Evolutionary conservation across 2,797 vertebrate genomes (phyloP).

Genomic region (Emys orbicularis): DNA sequence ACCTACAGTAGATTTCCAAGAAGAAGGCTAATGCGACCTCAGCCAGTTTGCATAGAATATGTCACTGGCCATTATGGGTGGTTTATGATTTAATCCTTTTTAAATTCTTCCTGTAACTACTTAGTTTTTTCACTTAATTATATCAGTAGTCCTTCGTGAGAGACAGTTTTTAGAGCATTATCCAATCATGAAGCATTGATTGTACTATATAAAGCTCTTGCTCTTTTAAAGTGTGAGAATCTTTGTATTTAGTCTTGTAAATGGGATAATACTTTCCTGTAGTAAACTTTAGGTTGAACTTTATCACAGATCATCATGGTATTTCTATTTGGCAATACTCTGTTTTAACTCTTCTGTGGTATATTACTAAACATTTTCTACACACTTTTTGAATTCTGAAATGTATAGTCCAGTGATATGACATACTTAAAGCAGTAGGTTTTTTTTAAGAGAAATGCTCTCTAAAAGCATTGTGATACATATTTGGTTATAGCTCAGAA

Average conservation of each 20-base stretch:
- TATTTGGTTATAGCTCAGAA: neutral
- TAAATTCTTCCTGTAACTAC: constrained; percentile 65
- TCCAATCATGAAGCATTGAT: constrained; percentile 43
- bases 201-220: constrained; percentile 59
- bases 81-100: constrained; percentile 65
- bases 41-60: neutral
- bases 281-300: constrained; percentile 7
- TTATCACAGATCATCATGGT: neutral
- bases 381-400: neutral
- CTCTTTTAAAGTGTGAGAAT: constrained; percentile 8
- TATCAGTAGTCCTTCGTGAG: constrained; percentile 55
- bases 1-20: constrained; percentile 29
- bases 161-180: constrained; percentile 58
- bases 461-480: neutral
- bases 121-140: constrained; percentile 60
- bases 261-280: neutral
- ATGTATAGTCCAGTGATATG: neutral
- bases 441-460: neutral
- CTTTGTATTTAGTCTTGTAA: constrained; percentile 49
- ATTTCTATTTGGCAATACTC: neutral
- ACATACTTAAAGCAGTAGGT: neutral
- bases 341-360: neutral
- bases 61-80: constrained; percentile 25
- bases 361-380: neutral
- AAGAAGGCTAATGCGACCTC: constrained; percentile 35